Conservation (phyloP, 2,888 invertebrate species). For the Rosalia funebris region DNA sequence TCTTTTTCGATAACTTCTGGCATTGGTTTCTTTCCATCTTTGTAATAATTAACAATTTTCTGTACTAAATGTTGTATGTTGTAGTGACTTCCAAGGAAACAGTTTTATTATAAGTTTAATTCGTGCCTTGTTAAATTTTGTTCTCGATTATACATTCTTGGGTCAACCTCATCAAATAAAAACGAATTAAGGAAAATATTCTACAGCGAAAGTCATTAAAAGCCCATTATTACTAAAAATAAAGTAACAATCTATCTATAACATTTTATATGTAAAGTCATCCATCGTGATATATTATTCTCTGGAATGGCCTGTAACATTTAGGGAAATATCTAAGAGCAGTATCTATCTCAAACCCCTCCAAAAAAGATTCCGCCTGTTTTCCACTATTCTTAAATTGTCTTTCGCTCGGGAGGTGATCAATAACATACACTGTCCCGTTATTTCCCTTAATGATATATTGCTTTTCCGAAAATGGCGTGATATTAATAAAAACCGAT, state of each 20-base stretch:
- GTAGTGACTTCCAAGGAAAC: too few relatives aligned
- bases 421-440: conserved; percentile 34
- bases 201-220: conserved; percentile 25
- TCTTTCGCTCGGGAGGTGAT: conserved; percentile 33
- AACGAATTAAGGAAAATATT: too few relatives aligned
- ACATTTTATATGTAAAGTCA: conserved; percentile 23
- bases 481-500: conserved; percentile 12
- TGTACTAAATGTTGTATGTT: too few relatives aligned
- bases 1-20: too few relatives aligned
- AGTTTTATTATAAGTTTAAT: too few relatives aligned
- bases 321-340: conserved; percentile 41
- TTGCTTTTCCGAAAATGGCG: conserved; percentile 8
- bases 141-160: too few relatives aligned
- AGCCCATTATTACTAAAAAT: conserved; percentile 28
- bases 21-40: too few relatives aligned
- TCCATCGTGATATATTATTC: conserved; percentile 35
- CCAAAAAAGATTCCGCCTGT: conserved; percentile 36
- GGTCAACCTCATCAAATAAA: too few relatives aligned
- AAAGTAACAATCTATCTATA: conserved; percentile 14
- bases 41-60: too few relatives aligned
- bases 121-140: too few relatives aligned
- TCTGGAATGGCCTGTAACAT: conserved; percentile 31
- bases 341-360: conserved; percentile 37
- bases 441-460: conserved; percentile 22
- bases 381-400: conserved; percentile 37